Evolutionary conservation across 2,113 vertebrate genomes (phyloP).

Genomic region (Fulica atra): DNA sequence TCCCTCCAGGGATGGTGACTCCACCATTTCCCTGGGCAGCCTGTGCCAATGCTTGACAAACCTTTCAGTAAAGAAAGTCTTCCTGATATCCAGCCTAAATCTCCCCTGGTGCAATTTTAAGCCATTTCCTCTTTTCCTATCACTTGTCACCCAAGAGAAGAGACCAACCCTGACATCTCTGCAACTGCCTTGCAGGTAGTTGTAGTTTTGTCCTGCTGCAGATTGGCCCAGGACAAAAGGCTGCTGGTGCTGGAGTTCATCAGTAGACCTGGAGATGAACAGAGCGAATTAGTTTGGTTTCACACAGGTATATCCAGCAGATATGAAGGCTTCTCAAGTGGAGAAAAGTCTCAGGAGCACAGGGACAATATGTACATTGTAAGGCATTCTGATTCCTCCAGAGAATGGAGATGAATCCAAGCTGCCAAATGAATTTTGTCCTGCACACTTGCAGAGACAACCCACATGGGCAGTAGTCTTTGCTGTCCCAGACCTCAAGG

Average conservation of each 20-base stretch:
- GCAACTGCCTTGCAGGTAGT: too few species aligned
- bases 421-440: neutral
- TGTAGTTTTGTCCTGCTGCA: neutral
- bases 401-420: neutral
- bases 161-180: too few species aligned
- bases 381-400: neutral
- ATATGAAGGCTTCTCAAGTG: neutral
- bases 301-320: neutral
- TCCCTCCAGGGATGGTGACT: too few species aligned
- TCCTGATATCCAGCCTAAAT: too few species aligned
- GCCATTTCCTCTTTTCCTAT: too few species aligned
- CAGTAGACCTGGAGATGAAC: neutral
- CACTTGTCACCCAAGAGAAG: too few species aligned
- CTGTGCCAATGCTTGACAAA: too few species aligned
- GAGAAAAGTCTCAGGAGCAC: neutral
- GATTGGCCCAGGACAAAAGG: neutral
- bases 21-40: too few species aligned
- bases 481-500: neutral
- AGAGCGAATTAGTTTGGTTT: neutral
- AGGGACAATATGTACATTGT: fast-evolving
- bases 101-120: too few species aligned
- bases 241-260: neutral
- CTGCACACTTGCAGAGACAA: neutral
- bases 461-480: neutral
- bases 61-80: too few species aligned